phyloP scores from a whole-genome alignment of 1,140 invertebrate species.

The Drosophila simulans region DNA sequence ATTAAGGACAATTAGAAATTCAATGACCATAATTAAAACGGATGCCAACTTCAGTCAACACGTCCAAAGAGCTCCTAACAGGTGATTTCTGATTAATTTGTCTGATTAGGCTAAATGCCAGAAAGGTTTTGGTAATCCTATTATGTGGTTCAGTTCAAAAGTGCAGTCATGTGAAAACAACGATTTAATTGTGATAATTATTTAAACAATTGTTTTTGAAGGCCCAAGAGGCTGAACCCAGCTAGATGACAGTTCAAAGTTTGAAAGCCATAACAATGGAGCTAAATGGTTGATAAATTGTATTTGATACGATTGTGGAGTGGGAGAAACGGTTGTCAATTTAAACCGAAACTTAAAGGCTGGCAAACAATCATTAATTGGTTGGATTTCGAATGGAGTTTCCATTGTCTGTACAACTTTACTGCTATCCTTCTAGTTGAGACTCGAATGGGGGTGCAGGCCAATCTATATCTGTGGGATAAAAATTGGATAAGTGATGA shows the following conservation, averaged over 20 bases:
- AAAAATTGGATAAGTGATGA: slow-evolving; percentile 24
- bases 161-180: slow-evolving; percentile 44
- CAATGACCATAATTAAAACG: slow-evolving; percentile 31
- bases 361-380: slow-evolving; percentile 3
- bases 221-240: slow-evolving; percentile 1
- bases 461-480: slow-evolving; percentile 36
- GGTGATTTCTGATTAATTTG: slow-evolving; percentile 34
- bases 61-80: slow-evolving; percentile 8
- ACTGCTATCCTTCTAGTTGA: not conserved
- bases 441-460: not conserved
- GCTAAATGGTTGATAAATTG: slow-evolving; percentile 40
- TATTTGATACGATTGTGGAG: not conserved
- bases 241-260: slow-evolving; percentile 5
- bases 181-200: slow-evolving; percentile 56
- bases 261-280: slow-evolving; percentile 1
- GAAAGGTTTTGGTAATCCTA: not conserved
- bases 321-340: not conserved
- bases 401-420: not conserved
- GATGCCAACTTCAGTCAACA: slow-evolving; percentile 45
- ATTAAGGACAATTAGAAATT: slow-evolving; percentile 40
- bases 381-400: not conserved
- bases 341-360: not conserved
- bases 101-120: slow-evolving; percentile 5
- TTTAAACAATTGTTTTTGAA: slow-evolving; percentile 44
- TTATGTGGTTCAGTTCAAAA: not conserved